Base-by-base conservation (phyloP, 2,113 vertebrate species). In the Pomatostomus ruficeps region DNA sequence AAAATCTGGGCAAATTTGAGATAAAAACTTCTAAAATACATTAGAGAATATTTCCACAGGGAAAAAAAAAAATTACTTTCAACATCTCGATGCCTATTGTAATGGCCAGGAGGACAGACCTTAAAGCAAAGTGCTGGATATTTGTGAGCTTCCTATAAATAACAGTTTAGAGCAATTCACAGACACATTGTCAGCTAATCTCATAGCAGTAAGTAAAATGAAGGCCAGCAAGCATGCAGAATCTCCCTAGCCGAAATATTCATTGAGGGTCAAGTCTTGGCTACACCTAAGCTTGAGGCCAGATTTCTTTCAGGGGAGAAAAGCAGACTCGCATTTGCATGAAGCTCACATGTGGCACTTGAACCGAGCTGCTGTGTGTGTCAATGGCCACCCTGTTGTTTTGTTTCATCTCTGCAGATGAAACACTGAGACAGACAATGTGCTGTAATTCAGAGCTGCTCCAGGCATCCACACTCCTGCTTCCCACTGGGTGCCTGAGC, bases 1-100 rank as follows among this genome's bases (percentile, higher is more conserved):
- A 75, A 71, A 88, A 93, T 88, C n/a, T 70, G 72, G 68, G 63
- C 15, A 55, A 81, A 77, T 90, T 91, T 81, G 93, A 92, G 62
- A 76, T 59, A 52, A 91, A 83, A 85, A 26, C 14, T n/a, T 94
- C 42, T 91, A 66, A 78, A 75, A 87, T 79, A 46, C 58, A 28
- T 59, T 51, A 9, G 19, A 89, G 63, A 86, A 31, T 88, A 84
- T 45, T 87, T 77, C 24, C 23, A 54, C 10, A 15, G 24, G 16
- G 15, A 10, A 6, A 43, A 28, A 90, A 66, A 70, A 1, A 58
- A 49, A 55, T 18, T 24, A 20, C 28, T 74, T 82, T 65, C 36
- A 58, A 1, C 1, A 3, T 65, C 17, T 73, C 10, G 6, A 15
- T 14, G 10, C 14, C 24, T 42, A 10, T 26, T 83, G 26, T 49